phyloP scores from a whole-genome alignment of 1,140 invertebrate species.

The Drosophila triauraria region DNA sequence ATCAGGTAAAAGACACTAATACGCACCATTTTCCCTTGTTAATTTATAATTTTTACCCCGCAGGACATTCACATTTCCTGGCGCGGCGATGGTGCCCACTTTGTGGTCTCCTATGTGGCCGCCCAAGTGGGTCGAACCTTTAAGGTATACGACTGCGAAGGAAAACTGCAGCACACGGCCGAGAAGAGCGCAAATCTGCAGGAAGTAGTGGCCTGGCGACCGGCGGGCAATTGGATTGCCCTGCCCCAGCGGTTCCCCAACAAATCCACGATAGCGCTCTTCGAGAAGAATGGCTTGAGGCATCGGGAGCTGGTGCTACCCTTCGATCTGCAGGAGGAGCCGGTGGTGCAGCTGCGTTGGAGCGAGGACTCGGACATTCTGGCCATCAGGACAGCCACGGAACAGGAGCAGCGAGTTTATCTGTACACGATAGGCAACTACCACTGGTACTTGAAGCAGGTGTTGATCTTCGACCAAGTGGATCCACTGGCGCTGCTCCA shows the following conservation, averaged over 20 bases:
- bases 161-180: constrained; percentile 89
- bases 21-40: accelerated
- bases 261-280: constrained; percentile 92
- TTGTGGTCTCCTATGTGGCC: constrained; percentile 90
- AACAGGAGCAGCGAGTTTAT: constrained; percentile 86
- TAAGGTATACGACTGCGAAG: constrained; percentile 91
- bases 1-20: constrained; percentile 55
- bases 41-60: no score
- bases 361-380: constrained; percentile 92
- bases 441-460: constrained; percentile 96
- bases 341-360: constrained; percentile 90
- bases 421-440: constrained; percentile 94
- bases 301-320: constrained; percentile 93
- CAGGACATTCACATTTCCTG: constrained; percentile 89
- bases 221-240: constrained; percentile 92
- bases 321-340: constrained; percentile 86
- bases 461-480: constrained; percentile 59
- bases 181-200: constrained; percentile 90
- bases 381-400: constrained; percentile 86
- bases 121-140: constrained; percentile 86
- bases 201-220: constrained; percentile 91
- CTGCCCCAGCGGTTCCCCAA: constrained; percentile 88
- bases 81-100: constrained; percentile 93
- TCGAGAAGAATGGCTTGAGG: constrained; percentile 96
- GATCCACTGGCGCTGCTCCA: constrained; percentile 85